Evolutionary conservation across 2,797 vertebrate species (phyloP), one percentile per base, ranked within the genome.

Genomic region (Crocodylus rhombifer): DNA sequence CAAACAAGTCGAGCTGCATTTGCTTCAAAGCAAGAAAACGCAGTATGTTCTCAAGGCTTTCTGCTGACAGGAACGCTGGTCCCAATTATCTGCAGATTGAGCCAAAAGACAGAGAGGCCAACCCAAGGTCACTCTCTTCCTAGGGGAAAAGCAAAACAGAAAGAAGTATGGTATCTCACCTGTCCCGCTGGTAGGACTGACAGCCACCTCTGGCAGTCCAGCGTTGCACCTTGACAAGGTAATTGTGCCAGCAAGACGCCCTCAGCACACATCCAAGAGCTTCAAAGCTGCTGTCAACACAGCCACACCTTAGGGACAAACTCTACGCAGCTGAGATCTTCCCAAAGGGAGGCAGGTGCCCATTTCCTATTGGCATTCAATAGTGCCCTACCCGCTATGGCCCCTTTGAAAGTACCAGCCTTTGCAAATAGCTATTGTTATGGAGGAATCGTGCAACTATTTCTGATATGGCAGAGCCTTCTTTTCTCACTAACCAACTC

Each of bases 171-270:
- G 23, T 25, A 18, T 42, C 20, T 26, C 64, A 30, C 36, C 64
- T 21, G 26, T 55, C 36, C 26, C 14, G 13, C 21, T n/a, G 16
- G 9, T 30, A 16, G 20, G 67, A 12, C 67, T 71, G 67, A 36
- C 67, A 20, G 12, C 23, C 36, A 71, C 67, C 42, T 51, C 67
- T 33, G 36, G 67, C 20, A 42, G 12, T 13, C 5, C 64, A 2
- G n/a, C 4, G 64, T n/a, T n/a, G 28, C 18, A n/a, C 16, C n/a
- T 17, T 87, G 58, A 23, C 5, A 36, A 87, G 73, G 12, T 74
- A 78, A 11, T 30, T 5, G 0, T 11, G 13, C 51, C 1, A 67
- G 58, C 0, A 12, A 63, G 58, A 30, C 63, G 13, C 25, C 28
- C 4, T 1, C 42, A 13, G 63, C 74, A 5, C 1, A 42, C 71